These are phyloP conservation scores for Drosophila tsacasi DNA, from an alignment of 1,140 invertebrate genomes.

Conservation along the genomic window DNA sequence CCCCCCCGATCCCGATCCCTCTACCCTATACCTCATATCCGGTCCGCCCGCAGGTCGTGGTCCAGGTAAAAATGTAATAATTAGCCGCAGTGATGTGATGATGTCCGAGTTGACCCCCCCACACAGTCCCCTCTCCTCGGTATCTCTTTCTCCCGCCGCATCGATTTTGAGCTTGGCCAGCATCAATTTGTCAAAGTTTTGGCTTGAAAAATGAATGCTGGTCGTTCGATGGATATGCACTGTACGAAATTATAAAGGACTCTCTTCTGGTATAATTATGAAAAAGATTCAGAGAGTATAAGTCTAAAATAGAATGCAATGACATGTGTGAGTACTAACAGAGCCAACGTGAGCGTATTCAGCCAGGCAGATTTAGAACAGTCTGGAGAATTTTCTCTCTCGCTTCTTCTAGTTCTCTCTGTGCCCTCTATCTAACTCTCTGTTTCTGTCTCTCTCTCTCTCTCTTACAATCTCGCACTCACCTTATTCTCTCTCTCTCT, in stretches of 20 bases:
- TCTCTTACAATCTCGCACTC: too few species aligned
- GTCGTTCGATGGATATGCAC: conserved; percentile 20
- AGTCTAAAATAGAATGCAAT: too few species aligned
- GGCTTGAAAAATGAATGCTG: conserved; percentile 52
- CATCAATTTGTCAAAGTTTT: conserved; percentile 73
- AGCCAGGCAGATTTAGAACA: too few species aligned
- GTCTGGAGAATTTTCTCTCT: too few species aligned
- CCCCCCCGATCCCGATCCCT: not conserved
- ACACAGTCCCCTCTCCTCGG: not conserved
- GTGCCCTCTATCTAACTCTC: too few species aligned
- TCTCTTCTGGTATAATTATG: too few species aligned
- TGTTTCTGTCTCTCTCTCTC: too few species aligned
- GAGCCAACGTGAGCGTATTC: too few species aligned
- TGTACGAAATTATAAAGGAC: not conserved
- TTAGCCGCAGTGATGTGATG: conserved; percentile 65
- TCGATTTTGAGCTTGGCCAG: conserved; percentile 50
- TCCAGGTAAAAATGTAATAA: conserved; percentile 67
- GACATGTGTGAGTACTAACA: too few species aligned
- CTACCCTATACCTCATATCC: not conserved
- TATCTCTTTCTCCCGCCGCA: conserved; percentile 1
- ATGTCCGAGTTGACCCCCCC: conserved; percentile 29
- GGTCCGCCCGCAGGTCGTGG: conserved; percentile 16
- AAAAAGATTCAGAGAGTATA: not conserved
- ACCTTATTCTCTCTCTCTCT: too few species aligned
- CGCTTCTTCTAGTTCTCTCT: too few species aligned